These are phyloP conservation scores for Platypus cylindrus DNA, from an alignment of 2,888 invertebrate species.

Conservation along the genomic window DNA sequence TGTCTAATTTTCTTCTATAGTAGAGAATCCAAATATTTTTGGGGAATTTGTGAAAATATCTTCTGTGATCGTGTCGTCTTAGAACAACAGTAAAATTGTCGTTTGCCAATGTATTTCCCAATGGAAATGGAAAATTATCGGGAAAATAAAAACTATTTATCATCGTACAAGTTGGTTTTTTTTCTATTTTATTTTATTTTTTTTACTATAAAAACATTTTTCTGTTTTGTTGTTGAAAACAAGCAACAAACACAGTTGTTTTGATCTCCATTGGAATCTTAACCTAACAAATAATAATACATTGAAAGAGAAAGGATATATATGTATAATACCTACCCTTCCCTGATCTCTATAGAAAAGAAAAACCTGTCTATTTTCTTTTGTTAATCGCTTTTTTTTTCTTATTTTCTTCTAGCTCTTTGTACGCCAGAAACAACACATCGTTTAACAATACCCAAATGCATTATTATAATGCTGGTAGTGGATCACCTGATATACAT, in stretches of 20 bases:
- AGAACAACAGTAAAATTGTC: neutral
- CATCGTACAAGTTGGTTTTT: constrained; percentile 27
- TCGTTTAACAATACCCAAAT: constrained; percentile 24
- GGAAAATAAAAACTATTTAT: constrained; percentile 23
- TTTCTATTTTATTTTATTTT: constrained; percentile 8
- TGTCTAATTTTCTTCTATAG: no score
- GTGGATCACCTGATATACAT: constrained; percentile 29
- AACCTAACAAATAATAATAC: neutral
- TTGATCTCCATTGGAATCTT: constrained; percentile 1
- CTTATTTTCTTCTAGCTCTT: constrained; percentile 25
- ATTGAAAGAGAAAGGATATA: neutral
- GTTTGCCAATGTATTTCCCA: constrained; percentile 1
- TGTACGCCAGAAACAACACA: constrained; percentile 26
- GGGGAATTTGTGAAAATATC: neutral
- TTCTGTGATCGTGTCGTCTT: neutral
- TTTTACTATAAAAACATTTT: constrained; percentile 8
- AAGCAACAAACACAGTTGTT: neutral
- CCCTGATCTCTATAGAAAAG: no score
- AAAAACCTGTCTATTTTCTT: constrained; percentile 9
- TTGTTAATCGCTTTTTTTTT: constrained; percentile 8
- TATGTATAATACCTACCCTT: no score
- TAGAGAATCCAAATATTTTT: neutral
- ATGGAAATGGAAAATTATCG: constrained; percentile 9
- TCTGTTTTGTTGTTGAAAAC: neutral
- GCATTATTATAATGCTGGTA: constrained; percentile 27